These are phyloP conservation scores for Chironex yamaguchii DNA, from an alignment of 30 jellyfish, hydroid and myxozoan genomes.

Conservation along the genomic window DNA sequence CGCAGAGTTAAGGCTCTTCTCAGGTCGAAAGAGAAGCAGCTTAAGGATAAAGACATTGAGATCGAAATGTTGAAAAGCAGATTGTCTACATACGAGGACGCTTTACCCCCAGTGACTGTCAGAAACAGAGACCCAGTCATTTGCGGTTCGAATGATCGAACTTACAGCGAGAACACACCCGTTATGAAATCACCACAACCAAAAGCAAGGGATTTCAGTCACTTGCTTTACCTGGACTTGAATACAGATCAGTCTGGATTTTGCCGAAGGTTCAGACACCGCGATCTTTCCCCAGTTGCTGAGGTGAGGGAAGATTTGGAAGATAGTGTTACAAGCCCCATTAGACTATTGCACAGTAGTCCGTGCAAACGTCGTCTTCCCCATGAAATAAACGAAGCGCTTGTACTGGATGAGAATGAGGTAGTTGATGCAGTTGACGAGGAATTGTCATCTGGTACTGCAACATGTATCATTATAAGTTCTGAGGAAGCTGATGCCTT, in stretches of 20 bases:
- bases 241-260: not conserved
- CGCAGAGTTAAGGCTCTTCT: not conserved
- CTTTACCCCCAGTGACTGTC: not conserved
- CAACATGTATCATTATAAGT: no score
- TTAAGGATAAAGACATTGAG: not conserved
- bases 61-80: not conserved
- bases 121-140: not conserved
- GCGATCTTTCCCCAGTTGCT: not conserved
- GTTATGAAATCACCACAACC: not conserved
- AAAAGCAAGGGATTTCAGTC: not conserved
- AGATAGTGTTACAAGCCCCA: not conserved
- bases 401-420: no score
- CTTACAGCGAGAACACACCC: not conserved
- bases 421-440: no score
- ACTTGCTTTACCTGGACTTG: not conserved
- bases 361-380: no score
- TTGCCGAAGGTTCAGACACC: not conserved
- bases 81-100: not conserved
- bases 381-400: no score
- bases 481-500: no score
- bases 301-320: not conserved
- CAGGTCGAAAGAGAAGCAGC: not conserved
- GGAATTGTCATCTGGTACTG: no score
- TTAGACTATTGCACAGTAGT: no score
- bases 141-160: not conserved